phyloP scores from a whole-genome alignment of 2,888 invertebrate genomes.

The Drosophila putrida region DNA sequence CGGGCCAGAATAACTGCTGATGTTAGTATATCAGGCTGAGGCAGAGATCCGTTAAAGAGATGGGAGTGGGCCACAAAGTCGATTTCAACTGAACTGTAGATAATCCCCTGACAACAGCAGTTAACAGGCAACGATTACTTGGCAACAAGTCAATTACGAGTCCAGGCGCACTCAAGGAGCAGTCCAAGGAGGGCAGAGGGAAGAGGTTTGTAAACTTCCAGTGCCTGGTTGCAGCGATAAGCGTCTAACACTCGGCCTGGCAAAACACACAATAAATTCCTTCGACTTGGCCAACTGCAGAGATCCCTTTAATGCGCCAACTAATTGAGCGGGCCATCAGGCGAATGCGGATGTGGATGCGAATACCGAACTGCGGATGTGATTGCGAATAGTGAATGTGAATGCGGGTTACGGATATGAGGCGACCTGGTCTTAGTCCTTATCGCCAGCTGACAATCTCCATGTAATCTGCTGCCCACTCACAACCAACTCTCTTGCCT shows the following conservation, averaged over 20 bases:
- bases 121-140: constrained; percentile 82
- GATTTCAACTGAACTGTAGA: constrained; percentile 79
- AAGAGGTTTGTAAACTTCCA: constrained; percentile 1
- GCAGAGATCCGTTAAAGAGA: constrained; percentile 10
- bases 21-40: constrained; percentile 7
- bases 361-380: constrained; percentile 11
- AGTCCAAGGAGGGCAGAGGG: not conserved
- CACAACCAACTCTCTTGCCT: constrained; percentile 32
- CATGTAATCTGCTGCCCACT: constrained; percentile 69
- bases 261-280: constrained; percentile 70
- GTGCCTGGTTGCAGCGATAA: constrained; percentile 73
- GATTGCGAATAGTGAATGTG: constrained; percentile 33
- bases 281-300: constrained; percentile 38
- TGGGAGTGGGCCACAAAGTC: constrained; percentile 40
- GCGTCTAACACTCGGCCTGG: constrained; percentile 55
- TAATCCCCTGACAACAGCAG: constrained; percentile 82
- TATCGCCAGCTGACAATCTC: constrained; percentile 69
- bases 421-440: constrained; percentile 49
- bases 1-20: not conserved
- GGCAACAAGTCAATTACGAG: constrained; percentile 80
- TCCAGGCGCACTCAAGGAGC: constrained; percentile 19
- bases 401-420: constrained; percentile 46
- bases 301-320: constrained; percentile 79
- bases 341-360: constrained; percentile 15
- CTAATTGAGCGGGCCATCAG: constrained; percentile 69